A percentile compares a stretch with the other conserved stretches of the same genome.
phyloP scores from a whole-genome alignment of 2,113 vertebrate genomes.

The Oryzias celebensis region DNA sequence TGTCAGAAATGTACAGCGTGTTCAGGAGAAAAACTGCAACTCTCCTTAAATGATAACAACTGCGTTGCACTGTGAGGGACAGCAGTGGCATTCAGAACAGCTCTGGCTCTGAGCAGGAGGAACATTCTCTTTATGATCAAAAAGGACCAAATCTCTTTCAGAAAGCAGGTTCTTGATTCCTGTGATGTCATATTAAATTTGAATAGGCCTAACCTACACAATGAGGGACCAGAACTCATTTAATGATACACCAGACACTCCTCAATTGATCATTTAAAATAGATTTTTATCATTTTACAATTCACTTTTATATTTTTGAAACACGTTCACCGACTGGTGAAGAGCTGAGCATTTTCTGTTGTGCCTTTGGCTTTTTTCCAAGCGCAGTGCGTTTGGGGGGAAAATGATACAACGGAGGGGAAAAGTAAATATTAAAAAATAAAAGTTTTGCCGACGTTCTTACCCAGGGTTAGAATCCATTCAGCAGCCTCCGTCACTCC shows the following conservation, averaged over 20 bases:
- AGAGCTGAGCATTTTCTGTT: conserved; percentile 38
- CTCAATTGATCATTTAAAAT: background rate
- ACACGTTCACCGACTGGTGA: conserved; percentile 34
- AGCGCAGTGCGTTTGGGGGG: conserved; percentile 11
- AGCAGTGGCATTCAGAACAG: background rate
- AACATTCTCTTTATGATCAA: conserved; percentile 2
- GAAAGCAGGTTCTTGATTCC: background rate
- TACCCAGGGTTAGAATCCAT: conserved; percentile 71
- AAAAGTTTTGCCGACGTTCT: conserved; percentile 52
- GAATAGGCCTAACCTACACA: background rate
- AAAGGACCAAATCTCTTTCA: background rate
- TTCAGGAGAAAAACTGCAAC: conserved; percentile 5
- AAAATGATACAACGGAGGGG: background rate
- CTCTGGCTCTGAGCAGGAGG: background rate
- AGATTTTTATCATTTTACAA: background rate
- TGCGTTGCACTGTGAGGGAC: background rate
- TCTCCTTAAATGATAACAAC: background rate
- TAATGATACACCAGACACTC: background rate
- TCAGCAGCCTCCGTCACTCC: conserved; percentile 63
- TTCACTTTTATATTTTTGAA: background rate
- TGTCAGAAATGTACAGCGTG: background rate
- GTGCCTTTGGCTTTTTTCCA: conserved; percentile 24
- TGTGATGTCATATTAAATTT: background rate
- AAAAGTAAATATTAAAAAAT: conserved; percentile 28
- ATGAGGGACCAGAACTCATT: conserved; percentile 5